Percentiles rank a stretch among this genome's conserved stretches.
Evolutionary conservation across 2,888 invertebrate species (phyloP).

Genomic region (Nomada ruficornis): DNA sequence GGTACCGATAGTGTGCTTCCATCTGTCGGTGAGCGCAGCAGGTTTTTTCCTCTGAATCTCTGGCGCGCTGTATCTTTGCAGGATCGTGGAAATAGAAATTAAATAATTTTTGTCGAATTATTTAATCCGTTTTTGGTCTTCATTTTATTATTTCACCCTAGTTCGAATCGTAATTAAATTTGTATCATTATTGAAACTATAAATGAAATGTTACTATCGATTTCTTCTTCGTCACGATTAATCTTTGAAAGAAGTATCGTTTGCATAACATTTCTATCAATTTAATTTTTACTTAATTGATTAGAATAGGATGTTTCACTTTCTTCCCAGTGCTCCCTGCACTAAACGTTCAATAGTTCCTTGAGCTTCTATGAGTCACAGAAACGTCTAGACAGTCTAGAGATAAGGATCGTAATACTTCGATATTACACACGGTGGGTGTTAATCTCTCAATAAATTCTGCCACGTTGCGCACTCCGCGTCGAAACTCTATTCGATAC

Average conservation of each 20-base stretch:
- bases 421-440: constrained; percentile 23
- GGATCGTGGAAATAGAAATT: not conserved
- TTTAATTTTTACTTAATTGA: not conserved
- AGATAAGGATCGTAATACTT: constrained; percentile 59
- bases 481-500: constrained; percentile 16
- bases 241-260: too few species aligned
- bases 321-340: constrained; percentile 20
- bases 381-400: constrained; percentile 45
- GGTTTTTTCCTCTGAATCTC: constrained; percentile 57
- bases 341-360: constrained; percentile 15
- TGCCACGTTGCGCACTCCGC: not conserved
- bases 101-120: constrained; percentile 4
- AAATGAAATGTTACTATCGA: not conserved
- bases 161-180: not conserved
- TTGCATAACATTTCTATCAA: not conserved
- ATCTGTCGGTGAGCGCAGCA: constrained; percentile 64
- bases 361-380: constrained; percentile 48
- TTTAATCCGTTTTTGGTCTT: not conserved
- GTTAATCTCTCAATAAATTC: constrained; percentile 48
- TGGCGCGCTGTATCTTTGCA: constrained; percentile 33
- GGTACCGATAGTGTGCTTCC: constrained; percentile 67
- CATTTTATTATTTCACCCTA: not conserved
- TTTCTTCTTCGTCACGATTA: not conserved
- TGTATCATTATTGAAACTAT: not conserved
- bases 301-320: not conserved